phyloP scores from a whole-genome alignment of 2,888 invertebrate genomes.

The Drosophila cognata region DNA sequence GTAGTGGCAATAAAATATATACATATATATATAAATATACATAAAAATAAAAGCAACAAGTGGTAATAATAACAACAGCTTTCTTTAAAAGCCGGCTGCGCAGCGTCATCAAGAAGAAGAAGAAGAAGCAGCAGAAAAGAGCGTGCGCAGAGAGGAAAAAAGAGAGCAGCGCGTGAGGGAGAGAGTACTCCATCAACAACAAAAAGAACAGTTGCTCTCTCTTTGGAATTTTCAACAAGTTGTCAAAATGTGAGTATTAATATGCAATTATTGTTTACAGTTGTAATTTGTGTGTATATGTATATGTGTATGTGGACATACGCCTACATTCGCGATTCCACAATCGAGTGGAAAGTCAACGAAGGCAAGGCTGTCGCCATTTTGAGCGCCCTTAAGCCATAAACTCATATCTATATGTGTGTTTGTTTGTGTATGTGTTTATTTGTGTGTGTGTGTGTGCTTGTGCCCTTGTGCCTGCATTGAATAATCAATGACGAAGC shows the following conservation, averaged over 20 bases:
- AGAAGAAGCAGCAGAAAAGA: conserved; percentile 11
- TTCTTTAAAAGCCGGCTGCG: conserved; percentile 60
- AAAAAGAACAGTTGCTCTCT: conserved; percentile 19
- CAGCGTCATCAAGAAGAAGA: conserved; percentile 27
- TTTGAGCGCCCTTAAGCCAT: conserved; percentile 57
- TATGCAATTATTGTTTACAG: conserved; percentile 73
- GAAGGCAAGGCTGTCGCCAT: conserved; percentile 61
- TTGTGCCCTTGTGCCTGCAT: conserved; percentile 58
- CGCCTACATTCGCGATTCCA: conserved; percentile 72
- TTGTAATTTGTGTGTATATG: conserved; percentile 1
- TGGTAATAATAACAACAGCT: conserved; percentile 42
- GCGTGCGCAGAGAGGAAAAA: conserved; percentile 8
- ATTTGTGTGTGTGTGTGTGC: conserved; percentile 2
- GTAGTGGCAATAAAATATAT: conserved; percentile 31
- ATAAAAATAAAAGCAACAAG: conserved; percentile 47
- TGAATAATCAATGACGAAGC: conserved; percentile 66
- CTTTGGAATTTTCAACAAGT: conserved; percentile 38
- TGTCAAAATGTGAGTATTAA: conserved; percentile 68
- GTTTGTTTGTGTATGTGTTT: conserved; percentile 4
- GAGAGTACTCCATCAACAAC: conserved; percentile 2
- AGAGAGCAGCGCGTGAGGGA: conserved; percentile 9
- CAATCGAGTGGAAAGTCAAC: conserved; percentile 63
- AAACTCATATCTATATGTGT: not conserved
- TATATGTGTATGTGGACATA: conserved; percentile 29
- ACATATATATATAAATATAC: not conserved